Percentiles rank a stretch among this genome's conserved stretches.
phyloP scores from a whole-genome alignment of 2,113 vertebrate species.

The Cyanoderma ruficeps region DNA sequence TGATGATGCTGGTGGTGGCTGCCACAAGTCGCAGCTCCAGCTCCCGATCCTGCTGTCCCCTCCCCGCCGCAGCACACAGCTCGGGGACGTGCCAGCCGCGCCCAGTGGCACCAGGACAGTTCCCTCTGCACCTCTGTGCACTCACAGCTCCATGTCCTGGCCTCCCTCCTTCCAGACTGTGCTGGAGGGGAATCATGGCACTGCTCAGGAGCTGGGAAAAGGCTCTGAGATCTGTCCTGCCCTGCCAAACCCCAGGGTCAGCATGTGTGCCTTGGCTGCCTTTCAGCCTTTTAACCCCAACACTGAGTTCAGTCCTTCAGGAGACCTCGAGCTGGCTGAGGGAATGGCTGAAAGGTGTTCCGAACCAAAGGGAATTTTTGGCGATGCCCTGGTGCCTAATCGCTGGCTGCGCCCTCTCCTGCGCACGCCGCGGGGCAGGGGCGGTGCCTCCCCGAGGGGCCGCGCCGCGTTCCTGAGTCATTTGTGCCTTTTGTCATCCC shows the following conservation, averaged over 20 bases:
- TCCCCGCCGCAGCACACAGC: accelerated
- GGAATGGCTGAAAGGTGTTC: background rate
- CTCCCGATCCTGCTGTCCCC: background rate
- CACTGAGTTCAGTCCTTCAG: background rate
- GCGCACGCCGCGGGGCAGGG: background rate
- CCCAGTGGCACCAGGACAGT: background rate
- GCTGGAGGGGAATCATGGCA: background rate
- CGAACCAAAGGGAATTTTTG: background rate
- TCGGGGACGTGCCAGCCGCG: accelerated
- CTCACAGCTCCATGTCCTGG: background rate
- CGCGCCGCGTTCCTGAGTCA: constrained; percentile 13
- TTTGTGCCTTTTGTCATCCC: background rate
- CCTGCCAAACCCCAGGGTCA: background rate
- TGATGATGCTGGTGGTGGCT: background rate
- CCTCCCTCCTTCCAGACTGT: background rate
- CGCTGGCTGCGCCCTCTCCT: background rate
- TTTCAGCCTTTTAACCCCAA: background rate
- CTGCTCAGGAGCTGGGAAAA: accelerated
- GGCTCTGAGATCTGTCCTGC: background rate
- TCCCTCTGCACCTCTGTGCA: accelerated
- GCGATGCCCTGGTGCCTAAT: background rate
- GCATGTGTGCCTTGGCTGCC: accelerated
- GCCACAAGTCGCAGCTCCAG: background rate
- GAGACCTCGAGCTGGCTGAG: background rate
- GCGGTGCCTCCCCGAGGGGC: background rate